These are phyloP conservation scores for Triops longicaudatus DNA, from an alignment of 1,140 invertebrate genomes.

Conservation along the genomic window DNA sequence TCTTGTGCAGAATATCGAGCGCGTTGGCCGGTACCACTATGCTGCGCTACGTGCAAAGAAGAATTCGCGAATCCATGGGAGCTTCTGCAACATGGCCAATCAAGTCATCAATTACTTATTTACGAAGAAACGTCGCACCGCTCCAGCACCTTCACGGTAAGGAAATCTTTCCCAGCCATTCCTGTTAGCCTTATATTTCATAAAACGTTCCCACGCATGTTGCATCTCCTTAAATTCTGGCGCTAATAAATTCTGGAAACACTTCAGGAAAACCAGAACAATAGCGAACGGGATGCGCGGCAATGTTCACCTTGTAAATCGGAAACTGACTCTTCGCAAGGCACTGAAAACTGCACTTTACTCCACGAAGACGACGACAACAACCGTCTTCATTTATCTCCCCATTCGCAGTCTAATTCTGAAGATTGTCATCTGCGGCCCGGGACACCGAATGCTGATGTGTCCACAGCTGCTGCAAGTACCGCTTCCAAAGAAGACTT, in stretches of 20 bases:
- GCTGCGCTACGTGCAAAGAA: background rate
- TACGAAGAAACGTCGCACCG: background rate
- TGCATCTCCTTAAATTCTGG: too few relatives aligned
- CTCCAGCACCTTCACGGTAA: background rate
- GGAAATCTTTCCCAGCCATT: background rate
- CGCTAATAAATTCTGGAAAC: too few relatives aligned
- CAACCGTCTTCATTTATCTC: background rate
- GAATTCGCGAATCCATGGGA: background rate
- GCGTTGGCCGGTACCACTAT: background rate
- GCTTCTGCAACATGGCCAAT: background rate
- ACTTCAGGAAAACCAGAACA: background rate
- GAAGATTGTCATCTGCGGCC: constrained; percentile 1
- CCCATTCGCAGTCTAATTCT: background rate
- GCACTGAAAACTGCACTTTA: background rate
- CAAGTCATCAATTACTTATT: background rate
- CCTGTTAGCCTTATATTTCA: too few relatives aligned
- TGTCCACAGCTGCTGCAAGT: background rate
- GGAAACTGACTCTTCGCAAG: background rate
- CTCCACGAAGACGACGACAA: background rate
- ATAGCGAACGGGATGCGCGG: background rate
- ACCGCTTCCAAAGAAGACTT: background rate
- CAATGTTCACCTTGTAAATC: background rate
- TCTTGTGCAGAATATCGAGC: background rate
- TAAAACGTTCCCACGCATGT: too few relatives aligned
- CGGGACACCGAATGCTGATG: background rate